A percentile compares a stretch with the other conserved stretches of the same genome.
These are phyloP conservation scores for Andrena haemorrhoa DNA, from an alignment of 2,888 invertebrate species.

Conservation along the genomic window DNA sequence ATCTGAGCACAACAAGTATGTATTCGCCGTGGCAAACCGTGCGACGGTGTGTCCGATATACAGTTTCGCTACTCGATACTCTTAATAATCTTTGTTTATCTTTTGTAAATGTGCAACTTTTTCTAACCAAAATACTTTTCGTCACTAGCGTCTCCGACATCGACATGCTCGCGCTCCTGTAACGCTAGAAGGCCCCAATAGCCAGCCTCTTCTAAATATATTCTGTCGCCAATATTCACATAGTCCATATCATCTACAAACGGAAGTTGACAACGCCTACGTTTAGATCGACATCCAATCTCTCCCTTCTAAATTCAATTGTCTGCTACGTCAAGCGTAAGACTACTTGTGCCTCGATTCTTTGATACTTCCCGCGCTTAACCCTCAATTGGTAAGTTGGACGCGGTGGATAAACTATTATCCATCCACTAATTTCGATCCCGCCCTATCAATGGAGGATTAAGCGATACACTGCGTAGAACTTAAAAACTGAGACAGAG, in stretches of 20 bases:
- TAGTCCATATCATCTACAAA: slow-evolving; percentile 78
- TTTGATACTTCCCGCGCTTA: background rate
- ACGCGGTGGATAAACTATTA: too few species aligned
- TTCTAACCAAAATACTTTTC: slow-evolving; percentile 81
- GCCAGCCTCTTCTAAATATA: slow-evolving; percentile 83
- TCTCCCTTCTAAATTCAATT: background rate
- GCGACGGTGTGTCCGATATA: background rate
- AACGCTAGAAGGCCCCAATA: slow-evolving; percentile 83
- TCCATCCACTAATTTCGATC: background rate
- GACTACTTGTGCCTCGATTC: background rate
- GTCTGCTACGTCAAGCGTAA: background rate
- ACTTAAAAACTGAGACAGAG: background rate
- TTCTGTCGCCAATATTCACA: slow-evolving; percentile 80
- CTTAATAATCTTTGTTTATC: background rate
- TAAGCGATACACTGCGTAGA: background rate
- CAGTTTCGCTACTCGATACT: background rate
- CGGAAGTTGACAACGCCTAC: slow-evolving; percentile 53
- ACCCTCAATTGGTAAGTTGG: slow-evolving; percentile 5
- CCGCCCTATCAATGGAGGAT: background rate
- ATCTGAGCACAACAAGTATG: slow-evolving; percentile 71
- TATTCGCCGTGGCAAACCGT: background rate
- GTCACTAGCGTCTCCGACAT: slow-evolving; percentile 77
- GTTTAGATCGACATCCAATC: slow-evolving; percentile 8
- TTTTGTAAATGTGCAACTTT: slow-evolving; percentile 27
- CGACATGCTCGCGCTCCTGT: slow-evolving; percentile 80